phyloP scores from a whole-genome alignment of 2,113 vertebrate genomes.

The Pelecanoides urinatrix region DNA sequence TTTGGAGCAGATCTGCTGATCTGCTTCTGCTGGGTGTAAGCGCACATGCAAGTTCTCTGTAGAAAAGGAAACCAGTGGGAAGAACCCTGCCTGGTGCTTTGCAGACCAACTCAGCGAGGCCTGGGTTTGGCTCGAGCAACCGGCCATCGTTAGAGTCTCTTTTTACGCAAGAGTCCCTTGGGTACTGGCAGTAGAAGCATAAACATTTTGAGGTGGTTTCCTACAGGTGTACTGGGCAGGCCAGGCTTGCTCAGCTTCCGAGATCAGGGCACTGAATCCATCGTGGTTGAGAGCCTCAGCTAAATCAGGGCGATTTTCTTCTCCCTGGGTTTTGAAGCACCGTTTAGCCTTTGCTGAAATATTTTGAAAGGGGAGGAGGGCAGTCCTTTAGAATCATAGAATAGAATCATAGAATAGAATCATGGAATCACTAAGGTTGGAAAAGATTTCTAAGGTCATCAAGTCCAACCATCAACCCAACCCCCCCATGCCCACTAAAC shows the following conservation, averaged over 20 bases:
- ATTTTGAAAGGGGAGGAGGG: neutral
- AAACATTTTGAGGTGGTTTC: neutral
- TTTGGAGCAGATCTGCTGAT: neutral
- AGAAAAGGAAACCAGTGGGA: neutral
- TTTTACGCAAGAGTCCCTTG: neutral
- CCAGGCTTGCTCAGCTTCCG: neutral
- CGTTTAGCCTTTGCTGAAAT: neutral
- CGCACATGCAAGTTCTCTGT: neutral
- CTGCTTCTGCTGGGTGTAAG: neutral
- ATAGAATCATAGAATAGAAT: too few relatives aligned
- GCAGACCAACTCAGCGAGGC: neutral
- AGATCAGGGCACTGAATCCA: neutral
- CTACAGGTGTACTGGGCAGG: neutral
- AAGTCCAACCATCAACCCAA: too few relatives aligned
- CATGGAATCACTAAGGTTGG: too few relatives aligned
- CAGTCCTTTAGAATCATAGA: neutral
- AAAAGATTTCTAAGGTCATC: too few relatives aligned
- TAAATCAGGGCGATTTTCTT: neutral
- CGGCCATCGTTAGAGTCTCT: neutral
- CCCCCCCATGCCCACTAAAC: too few relatives aligned
- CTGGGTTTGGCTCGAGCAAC: neutral
- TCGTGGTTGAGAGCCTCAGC: neutral
- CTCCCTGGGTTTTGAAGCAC: neutral
- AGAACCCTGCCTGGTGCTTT: neutral
- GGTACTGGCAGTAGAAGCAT: neutral